Base-by-base conservation (phyloP, 2,888 invertebrate genomes). In the Endomychus coccineus region DNA sequence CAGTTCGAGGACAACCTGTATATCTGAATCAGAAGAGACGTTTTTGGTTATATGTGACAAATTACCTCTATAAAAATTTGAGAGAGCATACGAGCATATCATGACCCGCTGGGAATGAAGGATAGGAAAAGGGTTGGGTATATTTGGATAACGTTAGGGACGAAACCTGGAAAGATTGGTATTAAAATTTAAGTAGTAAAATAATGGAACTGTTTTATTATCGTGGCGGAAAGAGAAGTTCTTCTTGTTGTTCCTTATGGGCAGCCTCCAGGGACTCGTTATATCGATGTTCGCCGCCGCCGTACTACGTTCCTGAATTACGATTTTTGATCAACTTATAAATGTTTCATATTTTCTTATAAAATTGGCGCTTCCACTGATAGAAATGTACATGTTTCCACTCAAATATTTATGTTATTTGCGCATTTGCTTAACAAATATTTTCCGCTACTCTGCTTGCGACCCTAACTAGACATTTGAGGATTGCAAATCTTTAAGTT, bases 121-220 rank as follows among this genome's bases (percentile, higher is more conserved):
- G n/a, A n/a, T n/a, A n/a, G n/a, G n/a, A n/a, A n/a, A n/a, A n/a
- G n/a, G n/a, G n/a, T n/a, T n/a, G n/a, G n/a, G n/a, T n/a, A n/a
- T n/a, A n/a, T n/a, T n/a, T n/a, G n/a, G n/a, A n/a, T n/a, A n/a
- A n/a, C n/a, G n/a, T n/a, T n/a, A n/a, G n/a, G n/a, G n/a, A n/a
- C n/a, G n/a, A n/a, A n/a, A n/a, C n/a, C n/a, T n/a, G n/a, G 39
- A 44, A 47, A 43, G 44, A 45, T 45, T 45, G 48, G 44, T 46
- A 52, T 54, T 50, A 52, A 52, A 50, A 50, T 52, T 54, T 50
- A 44, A 51, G 45, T 50, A 48, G 51, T 49, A 45, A 44, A 50
- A 52, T 54, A 54, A 54, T 54, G 50, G 50, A 48, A 42, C 48
- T 47, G 49, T 54, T 54, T 51, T 54, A 50, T 51, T 52, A 54